Evolutionary conservation across 2,888 invertebrate species (phyloP), one percentile per base, ranked within the genome.

Genomic region (Embidobia sp.): DNA sequence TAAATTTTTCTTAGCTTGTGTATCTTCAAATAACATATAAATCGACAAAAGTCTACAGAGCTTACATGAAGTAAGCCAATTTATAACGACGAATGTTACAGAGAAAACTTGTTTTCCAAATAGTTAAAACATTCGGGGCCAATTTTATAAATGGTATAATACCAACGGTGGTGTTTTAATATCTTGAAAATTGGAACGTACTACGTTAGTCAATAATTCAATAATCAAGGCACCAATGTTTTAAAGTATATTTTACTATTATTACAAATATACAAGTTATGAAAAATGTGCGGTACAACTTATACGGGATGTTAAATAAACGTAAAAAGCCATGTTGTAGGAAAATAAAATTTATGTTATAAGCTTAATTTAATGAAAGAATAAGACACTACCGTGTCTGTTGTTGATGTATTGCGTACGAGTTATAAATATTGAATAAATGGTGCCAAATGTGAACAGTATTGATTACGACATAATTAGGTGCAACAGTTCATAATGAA

Each of bases 81-180:
- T 49, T 31, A 1, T 31, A 31, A 48, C 10, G 10, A 48, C 8
- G 8, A 18, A 5, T 15, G 18, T 31, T 18, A 11, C 18, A 48
- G 29, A 31, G 13, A 19, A 6, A 19, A 3, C 18, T 51, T 33
- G 1, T 35, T 51, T 46, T 35, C 2, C 6, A 35, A 22, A 51
- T 37, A 35, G 22, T 51, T n/a, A 37, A 51, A 51, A 51, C 51
- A 51, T 51, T 51, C 35, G 51, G 51, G 51, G 51, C 51, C 51
- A 51, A 51, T 51, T 51, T 46, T 46, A 27, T 46, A 46, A 27
- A 6, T 15, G 27, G 27, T 15, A 27, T 26, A 46, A 1, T 5
- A 46, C n/a, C 7, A 15, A 26, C 22, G 8, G n/a, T 15, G 27
- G 27, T 19, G n/a, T 19, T 44, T 26, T 27, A 27, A 15, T 27